phyloP scores from a whole-genome alignment of 2,113 vertebrate species.

The Paedocypris sp. region DNA sequence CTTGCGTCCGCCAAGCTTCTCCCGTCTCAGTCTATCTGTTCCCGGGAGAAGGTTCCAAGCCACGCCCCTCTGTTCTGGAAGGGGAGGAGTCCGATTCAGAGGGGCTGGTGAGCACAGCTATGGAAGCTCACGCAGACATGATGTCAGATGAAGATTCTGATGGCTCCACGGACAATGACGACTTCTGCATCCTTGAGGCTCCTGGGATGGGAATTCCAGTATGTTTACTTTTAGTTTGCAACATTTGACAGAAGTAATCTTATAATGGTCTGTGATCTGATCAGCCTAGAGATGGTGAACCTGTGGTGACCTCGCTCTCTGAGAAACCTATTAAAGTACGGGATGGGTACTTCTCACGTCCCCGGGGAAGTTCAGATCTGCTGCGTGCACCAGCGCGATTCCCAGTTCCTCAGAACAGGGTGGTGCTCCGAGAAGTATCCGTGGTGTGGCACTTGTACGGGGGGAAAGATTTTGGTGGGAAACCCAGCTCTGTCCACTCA shows the following conservation, averaged over 20 bases:
- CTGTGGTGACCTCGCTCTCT: conserved; percentile 69
- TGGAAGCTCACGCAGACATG: conserved; percentile 53
- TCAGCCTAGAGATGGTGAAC: conserved; percentile 80
- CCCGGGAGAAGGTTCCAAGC: conserved; percentile 66
- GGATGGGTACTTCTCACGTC: conserved; percentile 76
- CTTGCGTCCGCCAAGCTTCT: conserved; percentile 57
- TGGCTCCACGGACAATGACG: conserved; percentile 74
- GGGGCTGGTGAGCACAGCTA: conserved; percentile 49
- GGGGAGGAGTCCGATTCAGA: conserved; percentile 51
- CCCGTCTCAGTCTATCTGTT: conserved; percentile 80
- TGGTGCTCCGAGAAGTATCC: conserved; percentile 77
- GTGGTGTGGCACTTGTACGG: conserved; percentile 86
- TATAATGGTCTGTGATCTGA: too few species aligned
- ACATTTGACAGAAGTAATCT: too few species aligned
- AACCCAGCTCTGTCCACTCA: conserved; percentile 47
- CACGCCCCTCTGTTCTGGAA: conserved; percentile 28
- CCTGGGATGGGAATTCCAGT: conserved; percentile 84
- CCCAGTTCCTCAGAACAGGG: conserved; percentile 72
- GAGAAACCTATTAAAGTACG: conserved; percentile 61
- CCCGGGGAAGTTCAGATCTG: conserved; percentile 76
- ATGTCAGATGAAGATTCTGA: conserved; percentile 61
- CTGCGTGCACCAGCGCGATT: conserved; percentile 74
- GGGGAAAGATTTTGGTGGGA: conserved; percentile 73
- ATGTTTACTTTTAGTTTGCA: too few species aligned
- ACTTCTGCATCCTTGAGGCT: conserved; percentile 86